A percentile compares a stretch with the other conserved stretches of the same genome.
These are phyloP conservation scores for Minunthozetes semirufus DNA, from an alignment of 2,888 invertebrate genomes.

Conservation along the genomic window DNA sequence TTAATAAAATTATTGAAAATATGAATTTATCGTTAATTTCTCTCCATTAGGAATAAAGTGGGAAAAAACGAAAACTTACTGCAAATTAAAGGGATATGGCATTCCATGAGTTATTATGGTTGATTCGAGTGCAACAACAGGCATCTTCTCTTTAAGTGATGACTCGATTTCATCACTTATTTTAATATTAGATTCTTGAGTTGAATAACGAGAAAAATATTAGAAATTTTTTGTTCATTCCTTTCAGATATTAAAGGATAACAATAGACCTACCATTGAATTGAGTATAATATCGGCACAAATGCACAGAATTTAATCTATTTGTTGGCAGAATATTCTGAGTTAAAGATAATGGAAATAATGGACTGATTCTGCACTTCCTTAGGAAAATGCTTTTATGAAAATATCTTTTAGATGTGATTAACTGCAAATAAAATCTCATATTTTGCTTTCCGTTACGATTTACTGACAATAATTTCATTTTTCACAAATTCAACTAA, in stretches of 20 bases:
- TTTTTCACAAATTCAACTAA: too few relatives aligned
- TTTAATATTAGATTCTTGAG: constrained; percentile 13
- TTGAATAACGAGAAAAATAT: not conserved
- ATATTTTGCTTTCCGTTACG: not conserved
- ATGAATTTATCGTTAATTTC: too few relatives aligned
- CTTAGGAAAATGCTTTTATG: not conserved
- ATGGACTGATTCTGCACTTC: too few relatives aligned
- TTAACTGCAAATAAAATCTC: not conserved
- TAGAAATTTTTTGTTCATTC: not conserved
- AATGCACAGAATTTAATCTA: not conserved
- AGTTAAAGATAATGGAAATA: not conserved
- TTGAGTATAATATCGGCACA: not conserved
- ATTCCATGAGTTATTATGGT: constrained; percentile 98
- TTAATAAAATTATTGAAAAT: constrained; percentile 11
- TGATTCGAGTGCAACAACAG: constrained; percentile 90
- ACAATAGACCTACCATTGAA: constrained; percentile 3
- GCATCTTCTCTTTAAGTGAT: constrained; percentile 59
- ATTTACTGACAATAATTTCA: too few relatives aligned
- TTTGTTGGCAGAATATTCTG: not conserved
- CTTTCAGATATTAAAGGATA: too few relatives aligned
- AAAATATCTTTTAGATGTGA: not conserved
- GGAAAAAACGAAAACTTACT: constrained; percentile 48
- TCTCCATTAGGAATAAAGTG: too few relatives aligned
- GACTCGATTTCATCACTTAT: constrained; percentile 52
- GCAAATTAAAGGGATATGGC: constrained; percentile 83